Conservation (phyloP, 2,113 vertebrate species). For the Setophaga petechia region DNA sequence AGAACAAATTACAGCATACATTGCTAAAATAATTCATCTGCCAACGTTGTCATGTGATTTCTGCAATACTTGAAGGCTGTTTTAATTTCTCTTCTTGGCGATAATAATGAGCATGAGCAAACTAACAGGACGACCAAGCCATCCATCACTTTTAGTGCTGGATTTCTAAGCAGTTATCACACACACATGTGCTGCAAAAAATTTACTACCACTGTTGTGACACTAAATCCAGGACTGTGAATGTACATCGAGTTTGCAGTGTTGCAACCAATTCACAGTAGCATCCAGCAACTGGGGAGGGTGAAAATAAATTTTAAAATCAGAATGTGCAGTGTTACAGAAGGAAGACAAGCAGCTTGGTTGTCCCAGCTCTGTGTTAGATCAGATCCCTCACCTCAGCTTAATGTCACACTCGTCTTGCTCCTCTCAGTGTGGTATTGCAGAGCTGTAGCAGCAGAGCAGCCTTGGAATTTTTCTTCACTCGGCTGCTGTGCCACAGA, state of each 20-base stretch:
- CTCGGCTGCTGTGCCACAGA: background rate
- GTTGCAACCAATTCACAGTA: background rate
- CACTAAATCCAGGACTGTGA: background rate
- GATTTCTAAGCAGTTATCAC: background rate
- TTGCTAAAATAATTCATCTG: background rate
- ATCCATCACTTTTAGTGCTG: rapidly evolving
- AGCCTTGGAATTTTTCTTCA: background rate
- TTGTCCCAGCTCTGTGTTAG: background rate
- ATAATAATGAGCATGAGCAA: background rate
- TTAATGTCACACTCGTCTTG: rapidly evolving
- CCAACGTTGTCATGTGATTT: background rate
- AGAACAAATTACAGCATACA: background rate
- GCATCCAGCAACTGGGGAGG: background rate
- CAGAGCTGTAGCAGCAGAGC: background rate
- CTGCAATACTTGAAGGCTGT: background rate
- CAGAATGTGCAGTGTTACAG: background rate
- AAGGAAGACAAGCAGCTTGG: background rate
- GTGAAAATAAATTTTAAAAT: rapidly evolving
- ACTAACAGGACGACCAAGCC: background rate
- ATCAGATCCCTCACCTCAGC: background rate
- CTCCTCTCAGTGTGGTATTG: too few species aligned
- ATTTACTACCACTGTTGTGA: background rate
- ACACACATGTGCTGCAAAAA: background rate
- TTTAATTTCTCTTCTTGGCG: background rate
- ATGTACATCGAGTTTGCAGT: background rate